phyloP scores from a whole-genome alignment of 2,888 invertebrate species.

The Therioaphis trifolii region DNA sequence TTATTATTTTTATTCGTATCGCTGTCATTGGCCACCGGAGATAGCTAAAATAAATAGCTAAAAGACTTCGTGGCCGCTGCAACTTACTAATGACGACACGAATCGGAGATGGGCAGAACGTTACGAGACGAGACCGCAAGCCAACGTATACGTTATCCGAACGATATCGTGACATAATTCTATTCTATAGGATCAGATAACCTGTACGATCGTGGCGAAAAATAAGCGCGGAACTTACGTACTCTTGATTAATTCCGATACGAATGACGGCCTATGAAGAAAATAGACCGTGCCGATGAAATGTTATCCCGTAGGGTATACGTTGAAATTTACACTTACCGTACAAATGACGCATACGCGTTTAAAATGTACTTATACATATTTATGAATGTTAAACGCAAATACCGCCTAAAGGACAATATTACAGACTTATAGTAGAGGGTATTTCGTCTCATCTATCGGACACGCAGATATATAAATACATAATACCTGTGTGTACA shows the following conservation, averaged over 20 bases:
- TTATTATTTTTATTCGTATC: constrained; percentile 44
- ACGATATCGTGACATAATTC: no score
- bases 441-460: neutral
- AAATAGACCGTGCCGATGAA: no score
- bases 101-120: constrained; percentile 15
- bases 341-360: no score
- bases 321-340: no score
- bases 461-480: neutral
- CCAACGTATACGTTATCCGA: constrained; percentile 5
- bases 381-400: neutral
- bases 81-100: constrained; percentile 18
- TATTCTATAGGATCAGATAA: no score
- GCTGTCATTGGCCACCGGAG: neutral
- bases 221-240: no score
- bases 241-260: no score
- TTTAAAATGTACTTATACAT: neutral
- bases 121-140: neutral
- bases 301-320: no score
- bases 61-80: neutral
- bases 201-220: no score
- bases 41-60: constrained; percentile 29
- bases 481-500: no score
- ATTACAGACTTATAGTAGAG: neutral
- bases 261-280: no score
- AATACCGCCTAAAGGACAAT: neutral